Percentiles rank a stretch among this genome's conserved stretches.
These are phyloP conservation scores for Procavia capensis DNA, from an alignment of 2,113 vertebrate genomes.

Conservation along the genomic window DNA sequence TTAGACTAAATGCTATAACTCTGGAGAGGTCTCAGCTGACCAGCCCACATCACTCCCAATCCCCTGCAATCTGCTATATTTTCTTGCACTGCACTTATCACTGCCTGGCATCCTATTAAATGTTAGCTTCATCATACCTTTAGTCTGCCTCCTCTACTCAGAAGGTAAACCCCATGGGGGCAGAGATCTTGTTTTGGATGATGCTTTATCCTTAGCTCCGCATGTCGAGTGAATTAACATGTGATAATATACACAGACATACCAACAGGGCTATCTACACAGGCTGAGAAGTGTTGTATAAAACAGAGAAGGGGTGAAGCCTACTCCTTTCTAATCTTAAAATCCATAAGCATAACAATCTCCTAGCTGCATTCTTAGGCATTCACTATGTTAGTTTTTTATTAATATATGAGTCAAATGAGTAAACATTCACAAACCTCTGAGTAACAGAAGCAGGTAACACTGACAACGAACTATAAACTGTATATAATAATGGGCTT, in stretches of 20 bases:
- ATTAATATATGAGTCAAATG: conserved; percentile 52
- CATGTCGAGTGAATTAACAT: background rate
- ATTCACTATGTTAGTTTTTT: conserved; percentile 55
- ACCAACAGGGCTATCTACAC: background rate
- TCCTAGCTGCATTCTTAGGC: background rate
- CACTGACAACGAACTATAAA: conserved; percentile 50
- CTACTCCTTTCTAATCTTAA: background rate
- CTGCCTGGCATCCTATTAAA: background rate
- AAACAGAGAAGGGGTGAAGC: background rate
- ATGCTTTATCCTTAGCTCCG: background rate
- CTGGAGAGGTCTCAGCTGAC: background rate
- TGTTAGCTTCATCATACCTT: background rate
- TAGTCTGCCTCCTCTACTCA: background rate
- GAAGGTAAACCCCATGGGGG: background rate
- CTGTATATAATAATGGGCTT: background rate
- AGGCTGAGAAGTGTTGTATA: background rate
- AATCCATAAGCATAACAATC: background rate
- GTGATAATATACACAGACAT: background rate
- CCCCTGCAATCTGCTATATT: background rate
- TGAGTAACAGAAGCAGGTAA: conserved; percentile 47
- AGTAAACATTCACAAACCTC: conserved; percentile 53
- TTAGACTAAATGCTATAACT: background rate
- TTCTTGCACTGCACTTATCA: background rate
- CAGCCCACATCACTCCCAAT: background rate
- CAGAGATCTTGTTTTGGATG: background rate